A percentile compares a stretch with the other conserved stretches of the same genome.
These are phyloP conservation scores for Epinephelus malabaricus DNA, from an alignment of 2,797 vertebrate genomes.

Conservation along the genomic window DNA sequence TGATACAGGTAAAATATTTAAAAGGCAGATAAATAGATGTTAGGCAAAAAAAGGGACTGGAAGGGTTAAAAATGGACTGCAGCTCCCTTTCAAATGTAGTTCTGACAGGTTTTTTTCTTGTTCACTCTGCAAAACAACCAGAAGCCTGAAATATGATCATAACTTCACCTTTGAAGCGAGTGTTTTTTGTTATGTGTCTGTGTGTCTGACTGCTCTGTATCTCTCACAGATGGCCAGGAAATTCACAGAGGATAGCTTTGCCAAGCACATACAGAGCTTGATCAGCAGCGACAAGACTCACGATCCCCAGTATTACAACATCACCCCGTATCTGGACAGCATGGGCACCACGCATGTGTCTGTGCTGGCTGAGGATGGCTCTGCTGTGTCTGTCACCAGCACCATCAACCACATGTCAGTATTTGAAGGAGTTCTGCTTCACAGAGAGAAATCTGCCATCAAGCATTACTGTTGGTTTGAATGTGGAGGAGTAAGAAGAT, in stretches of 20 bases:
- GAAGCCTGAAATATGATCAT: neutral
- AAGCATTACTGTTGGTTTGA: neutral
- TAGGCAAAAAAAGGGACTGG: neutral
- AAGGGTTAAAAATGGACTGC: neutral
- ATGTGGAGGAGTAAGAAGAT: slow-evolving; percentile 13
- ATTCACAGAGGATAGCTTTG: slow-evolving; percentile 81
- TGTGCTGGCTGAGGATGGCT: slow-evolving; percentile 90
- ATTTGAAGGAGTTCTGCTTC: neutral
- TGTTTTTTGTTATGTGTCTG: neutral
- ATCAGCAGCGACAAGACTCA: slow-evolving; percentile 83
- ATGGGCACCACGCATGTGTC: slow-evolving; percentile 92
- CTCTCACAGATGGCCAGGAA: slow-evolving; percentile 60
- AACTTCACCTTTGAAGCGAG: neutral
- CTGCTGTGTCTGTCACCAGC: slow-evolving; percentile 93
- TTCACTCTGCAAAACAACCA: neutral
- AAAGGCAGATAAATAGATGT: neutral
- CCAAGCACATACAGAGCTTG: slow-evolving; percentile 68
- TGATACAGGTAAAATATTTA: neutral
- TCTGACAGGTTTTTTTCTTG: neutral
- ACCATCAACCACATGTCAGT: slow-evolving; percentile 95
- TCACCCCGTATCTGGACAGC: slow-evolving; percentile 57
- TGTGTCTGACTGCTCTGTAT: slow-evolving; percentile 2
- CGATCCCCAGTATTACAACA: slow-evolving; percentile 82
- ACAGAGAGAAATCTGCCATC: neutral
- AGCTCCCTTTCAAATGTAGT: neutral